Conservation (phyloP, 2,888 invertebrate species). For the Hirtodrosophila histrioides region DNA sequence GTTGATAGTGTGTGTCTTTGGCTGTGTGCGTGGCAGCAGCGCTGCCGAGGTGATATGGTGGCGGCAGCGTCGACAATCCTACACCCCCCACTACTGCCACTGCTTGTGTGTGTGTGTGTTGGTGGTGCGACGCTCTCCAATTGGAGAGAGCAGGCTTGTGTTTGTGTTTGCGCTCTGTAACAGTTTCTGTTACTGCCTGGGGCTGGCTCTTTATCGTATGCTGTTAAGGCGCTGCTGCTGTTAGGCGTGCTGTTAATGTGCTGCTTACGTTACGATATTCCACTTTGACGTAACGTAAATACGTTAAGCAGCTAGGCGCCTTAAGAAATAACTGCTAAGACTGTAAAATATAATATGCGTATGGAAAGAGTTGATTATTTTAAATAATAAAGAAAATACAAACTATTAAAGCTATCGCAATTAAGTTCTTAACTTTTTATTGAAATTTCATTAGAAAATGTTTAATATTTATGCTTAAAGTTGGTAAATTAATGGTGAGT, state of each 20-base stretch:
- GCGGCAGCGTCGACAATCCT: conserved; percentile 21
- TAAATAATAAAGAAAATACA: no score
- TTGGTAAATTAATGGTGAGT: no score
- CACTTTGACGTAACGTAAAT: conserved; percentile 18
- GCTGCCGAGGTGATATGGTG: conserved; percentile 56
- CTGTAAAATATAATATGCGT: no score
- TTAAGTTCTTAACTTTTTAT: no score
- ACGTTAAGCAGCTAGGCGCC: not conserved
- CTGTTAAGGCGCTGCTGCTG: conserved; percentile 36
- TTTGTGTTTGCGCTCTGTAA: conserved; percentile 12
- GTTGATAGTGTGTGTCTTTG: conserved; percentile 46
- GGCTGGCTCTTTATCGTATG: conserved; percentile 30
- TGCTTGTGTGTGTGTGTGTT: conserved; percentile 17
- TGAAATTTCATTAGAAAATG: no score
- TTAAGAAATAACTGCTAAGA: no score
- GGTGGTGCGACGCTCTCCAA: conserved; percentile 60
- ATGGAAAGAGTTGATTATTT: no score
- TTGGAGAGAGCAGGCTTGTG: conserved; percentile 55
- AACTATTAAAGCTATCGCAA: no score
- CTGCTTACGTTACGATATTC: conserved; percentile 55
- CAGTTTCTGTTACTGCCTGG: conserved; percentile 44
- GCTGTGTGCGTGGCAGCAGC: conserved; percentile 42
- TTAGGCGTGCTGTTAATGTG: conserved; percentile 4
- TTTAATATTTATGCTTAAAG: no score
- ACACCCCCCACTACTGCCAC: conserved; percentile 32